These are phyloP conservation scores for Anthoscopus minutus DNA, from an alignment of 2,113 vertebrate species.

Conservation along the genomic window DNA sequence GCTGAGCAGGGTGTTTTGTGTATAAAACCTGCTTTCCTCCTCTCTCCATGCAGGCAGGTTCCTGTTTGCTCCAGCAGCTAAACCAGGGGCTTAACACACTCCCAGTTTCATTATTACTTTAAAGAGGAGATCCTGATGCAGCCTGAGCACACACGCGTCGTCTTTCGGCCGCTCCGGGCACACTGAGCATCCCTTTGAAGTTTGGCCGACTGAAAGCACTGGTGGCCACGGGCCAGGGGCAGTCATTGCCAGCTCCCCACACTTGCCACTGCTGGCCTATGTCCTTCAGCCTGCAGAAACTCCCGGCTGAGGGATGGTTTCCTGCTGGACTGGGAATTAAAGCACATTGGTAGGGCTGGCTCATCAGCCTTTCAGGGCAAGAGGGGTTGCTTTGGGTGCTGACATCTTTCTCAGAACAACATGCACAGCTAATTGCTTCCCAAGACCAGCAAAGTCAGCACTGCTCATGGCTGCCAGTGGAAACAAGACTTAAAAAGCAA, in stretches of 20 bases:
- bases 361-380: slow-evolving; percentile 13
- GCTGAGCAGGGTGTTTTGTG: background rate
- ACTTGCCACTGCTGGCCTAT: background rate
- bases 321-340: background rate
- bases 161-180: background rate
- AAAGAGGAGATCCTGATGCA: background rate
- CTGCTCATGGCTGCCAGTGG: background rate
- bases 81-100: background rate
- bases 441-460: slow-evolving; percentile 41
- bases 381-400: background rate
- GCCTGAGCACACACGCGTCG: background rate
- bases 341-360: background rate
- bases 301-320: background rate
- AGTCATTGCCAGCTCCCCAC: background rate
- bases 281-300: background rate
- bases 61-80: background rate
- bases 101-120: background rate
- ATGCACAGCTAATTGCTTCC: slow-evolving; percentile 24
- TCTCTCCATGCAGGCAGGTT: background rate
- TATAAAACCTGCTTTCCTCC: slow-evolving; percentile 13
- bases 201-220: background rate
- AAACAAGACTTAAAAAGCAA: slow-evolving; percentile 38
- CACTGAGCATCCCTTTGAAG: slow-evolving; percentile 20
- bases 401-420: slow-evolving; percentile 28
- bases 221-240: background rate